Percentiles rank a stretch among this genome's conserved stretches.
These are phyloP conservation scores for Entomyzon cyanotis DNA, from an alignment of 2,113 vertebrate species.

Conservation along the genomic window DNA sequence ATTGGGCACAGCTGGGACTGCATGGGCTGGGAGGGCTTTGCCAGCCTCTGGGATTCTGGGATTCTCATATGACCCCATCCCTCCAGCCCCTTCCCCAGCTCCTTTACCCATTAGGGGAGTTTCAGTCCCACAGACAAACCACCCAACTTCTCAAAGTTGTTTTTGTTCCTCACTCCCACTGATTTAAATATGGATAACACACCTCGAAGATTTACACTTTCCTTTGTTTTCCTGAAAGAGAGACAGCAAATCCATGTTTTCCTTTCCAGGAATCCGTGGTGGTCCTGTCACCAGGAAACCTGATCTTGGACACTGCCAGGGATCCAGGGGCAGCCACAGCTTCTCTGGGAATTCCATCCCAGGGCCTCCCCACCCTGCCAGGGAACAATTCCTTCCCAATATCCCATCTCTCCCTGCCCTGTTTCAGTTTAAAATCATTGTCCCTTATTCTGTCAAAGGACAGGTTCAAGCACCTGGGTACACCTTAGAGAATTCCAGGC, in stretches of 20 bases:
- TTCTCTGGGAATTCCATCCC: neutral
- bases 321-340: neutral
- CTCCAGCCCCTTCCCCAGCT: neutral
- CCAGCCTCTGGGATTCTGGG: neutral
- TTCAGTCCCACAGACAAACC: neutral
- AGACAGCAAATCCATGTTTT: neutral
- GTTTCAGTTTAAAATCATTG: neutral
- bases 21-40: fast-evolving
- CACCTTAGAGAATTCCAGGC: neutral
- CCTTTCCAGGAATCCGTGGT: neutral
- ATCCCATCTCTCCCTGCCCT: neutral
- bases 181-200: neutral
- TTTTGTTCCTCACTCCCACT: neutral
- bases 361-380: neutral
- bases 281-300: neutral
- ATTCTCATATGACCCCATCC: neutral
- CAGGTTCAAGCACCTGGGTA: neutral
- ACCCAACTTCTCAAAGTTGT: neutral
- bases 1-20: fast-evolving
- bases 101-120: neutral
- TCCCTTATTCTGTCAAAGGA: neutral
- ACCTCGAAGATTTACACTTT: neutral
- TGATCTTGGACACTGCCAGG: neutral
- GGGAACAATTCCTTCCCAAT: neutral
- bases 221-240: neutral